Evolutionary conservation across 2,797 vertebrate species (phyloP).

Genomic region (Diplodus sargus): DNA sequence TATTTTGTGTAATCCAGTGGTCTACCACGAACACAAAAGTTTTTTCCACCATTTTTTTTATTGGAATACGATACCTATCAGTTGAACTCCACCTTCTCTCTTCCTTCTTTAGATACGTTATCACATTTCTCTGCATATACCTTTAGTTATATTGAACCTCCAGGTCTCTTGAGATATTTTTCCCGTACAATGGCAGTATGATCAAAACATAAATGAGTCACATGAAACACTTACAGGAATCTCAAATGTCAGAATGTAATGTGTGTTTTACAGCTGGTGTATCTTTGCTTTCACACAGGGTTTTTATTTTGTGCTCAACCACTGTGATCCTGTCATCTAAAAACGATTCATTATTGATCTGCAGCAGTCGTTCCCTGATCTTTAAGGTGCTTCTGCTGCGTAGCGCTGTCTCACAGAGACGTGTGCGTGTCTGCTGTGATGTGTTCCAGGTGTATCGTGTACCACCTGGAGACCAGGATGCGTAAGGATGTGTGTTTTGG

Average conservation of each 20-base stretch:
- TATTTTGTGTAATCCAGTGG: no score
- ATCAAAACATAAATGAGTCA: not conserved
- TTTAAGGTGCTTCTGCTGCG: not conserved
- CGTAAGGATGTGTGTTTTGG: slow-evolving; percentile 92
- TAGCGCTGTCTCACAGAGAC: not conserved
- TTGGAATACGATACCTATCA: no score
- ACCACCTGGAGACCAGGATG: slow-evolving; percentile 94
- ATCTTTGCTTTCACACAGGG: not conserved
- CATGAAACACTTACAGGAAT: no score
- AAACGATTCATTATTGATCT: not conserved
- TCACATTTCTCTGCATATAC: not conserved
- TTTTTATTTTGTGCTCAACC: no score
- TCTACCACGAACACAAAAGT: no score
- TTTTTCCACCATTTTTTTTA: no score
- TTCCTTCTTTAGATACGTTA: not conserved
- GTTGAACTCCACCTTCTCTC: no score
- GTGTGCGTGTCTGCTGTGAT: slow-evolving; percentile 15
- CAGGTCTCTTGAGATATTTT: no score
- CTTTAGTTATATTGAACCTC: not conserved
- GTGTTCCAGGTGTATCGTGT: slow-evolving; percentile 88
- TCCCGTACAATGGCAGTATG: no score
- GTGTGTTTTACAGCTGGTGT: not conserved
- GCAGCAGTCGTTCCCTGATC: accelerated
- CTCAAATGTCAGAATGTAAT: not conserved
- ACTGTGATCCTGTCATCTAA: no score